Evolutionary conservation across 2,888 invertebrate species (phyloP).

Genomic region (Euzetes globulus): DNA sequence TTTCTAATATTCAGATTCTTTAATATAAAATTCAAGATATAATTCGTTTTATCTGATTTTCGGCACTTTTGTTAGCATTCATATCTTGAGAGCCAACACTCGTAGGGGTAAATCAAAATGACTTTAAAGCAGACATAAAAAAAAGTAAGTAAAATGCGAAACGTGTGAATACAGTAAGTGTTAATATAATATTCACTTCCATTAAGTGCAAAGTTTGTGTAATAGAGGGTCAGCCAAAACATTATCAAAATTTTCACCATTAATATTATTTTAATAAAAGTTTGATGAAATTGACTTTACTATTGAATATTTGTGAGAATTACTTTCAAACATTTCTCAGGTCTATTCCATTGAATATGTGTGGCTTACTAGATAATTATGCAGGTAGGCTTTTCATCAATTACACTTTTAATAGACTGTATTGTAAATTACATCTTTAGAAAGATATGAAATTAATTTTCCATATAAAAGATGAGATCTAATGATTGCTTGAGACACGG

Average conservation of each 20-base stretch:
- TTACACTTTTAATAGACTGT: too few species aligned
- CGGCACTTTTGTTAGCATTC: neutral
- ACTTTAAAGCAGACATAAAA: neutral
- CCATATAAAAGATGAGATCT: neutral
- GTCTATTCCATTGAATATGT: too few species aligned
- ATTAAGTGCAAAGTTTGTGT: neutral
- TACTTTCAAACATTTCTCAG: too few species aligned
- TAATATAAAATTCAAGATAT: neutral
- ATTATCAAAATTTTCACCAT: neutral
- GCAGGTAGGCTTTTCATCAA: too few species aligned
- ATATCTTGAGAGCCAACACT: neutral
- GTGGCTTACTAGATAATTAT: too few species aligned
- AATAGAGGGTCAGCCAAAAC: neutral
- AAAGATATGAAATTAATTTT: neutral
- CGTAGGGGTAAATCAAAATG: conserved; percentile 16
- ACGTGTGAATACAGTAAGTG: neutral
- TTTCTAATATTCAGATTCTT: neutral
- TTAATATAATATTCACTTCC: neutral
- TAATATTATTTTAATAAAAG: too few species aligned
- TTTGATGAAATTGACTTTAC: too few species aligned
- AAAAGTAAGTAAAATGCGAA: neutral
- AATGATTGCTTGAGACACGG: neutral
- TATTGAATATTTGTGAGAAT: too few species aligned
- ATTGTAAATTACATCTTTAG: neutral
- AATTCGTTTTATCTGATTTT: neutral